Evolutionary conservation across 1,140 invertebrate species (phyloP).

Genomic region (Drosophila santomea): DNA sequence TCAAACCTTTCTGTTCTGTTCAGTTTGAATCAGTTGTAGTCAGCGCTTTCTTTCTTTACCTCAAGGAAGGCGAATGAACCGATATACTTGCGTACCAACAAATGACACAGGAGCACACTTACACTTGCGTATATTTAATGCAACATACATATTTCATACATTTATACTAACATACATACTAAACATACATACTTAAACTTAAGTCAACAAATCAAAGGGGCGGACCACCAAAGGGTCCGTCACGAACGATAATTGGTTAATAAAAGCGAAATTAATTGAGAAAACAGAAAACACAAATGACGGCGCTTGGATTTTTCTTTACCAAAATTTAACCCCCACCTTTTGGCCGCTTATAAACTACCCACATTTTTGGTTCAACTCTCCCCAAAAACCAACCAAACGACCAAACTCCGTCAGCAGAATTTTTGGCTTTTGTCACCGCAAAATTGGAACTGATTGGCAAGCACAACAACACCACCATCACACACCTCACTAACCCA

Average conservation of each 20-base stretch:
- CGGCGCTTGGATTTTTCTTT: constrained; percentile 71
- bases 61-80: constrained; percentile 44
- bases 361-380: constrained; percentile 36
- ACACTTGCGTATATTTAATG: constrained; percentile 63
- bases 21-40: constrained; percentile 49
- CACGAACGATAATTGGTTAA: constrained; percentile 75
- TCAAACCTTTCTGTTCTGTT: constrained; percentile 35
- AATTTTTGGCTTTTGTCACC: constrained; percentile 50
- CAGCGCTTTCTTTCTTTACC: constrained; percentile 39
- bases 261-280: constrained; percentile 74
- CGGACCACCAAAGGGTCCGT: constrained; percentile 39
- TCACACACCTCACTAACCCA: constrained; percentile 48
- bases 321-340: constrained; percentile 56
- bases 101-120: constrained; percentile 50
- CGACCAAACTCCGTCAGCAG: constrained; percentile 33
- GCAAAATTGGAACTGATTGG: constrained; percentile 63
- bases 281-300: constrained; percentile 59
- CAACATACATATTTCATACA: constrained; percentile 80
- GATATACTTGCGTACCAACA: constrained; percentile 63
- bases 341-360: constrained; percentile 46
- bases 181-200: constrained; percentile 61
- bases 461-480: constrained; percentile 38
- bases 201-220: constrained; percentile 70
- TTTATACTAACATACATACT: constrained; percentile 66
- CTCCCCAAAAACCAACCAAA: constrained; percentile 15